Conservation (phyloP, 37 sponge, comb jelly and placozoan genomes). For the Haliclona indistincta region DNA sequence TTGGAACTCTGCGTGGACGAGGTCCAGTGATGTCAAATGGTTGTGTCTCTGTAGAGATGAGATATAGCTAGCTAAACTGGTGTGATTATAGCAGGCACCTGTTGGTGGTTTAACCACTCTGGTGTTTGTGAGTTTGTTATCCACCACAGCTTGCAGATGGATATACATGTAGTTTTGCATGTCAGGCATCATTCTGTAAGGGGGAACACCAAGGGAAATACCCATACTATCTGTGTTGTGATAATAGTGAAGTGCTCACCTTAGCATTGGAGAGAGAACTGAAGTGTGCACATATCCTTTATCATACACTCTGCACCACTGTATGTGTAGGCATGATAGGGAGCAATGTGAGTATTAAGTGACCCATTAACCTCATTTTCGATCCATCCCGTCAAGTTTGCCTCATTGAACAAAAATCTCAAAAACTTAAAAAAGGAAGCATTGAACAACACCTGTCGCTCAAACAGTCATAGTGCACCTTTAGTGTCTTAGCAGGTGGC, state of each 20-base stretch:
- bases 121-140: slow-evolving; percentile 22
- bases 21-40: slow-evolving; percentile 92
- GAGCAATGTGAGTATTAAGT: neutral
- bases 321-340: neutral
- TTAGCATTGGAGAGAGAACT: slow-evolving; percentile 43
- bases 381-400: slow-evolving; percentile 74
- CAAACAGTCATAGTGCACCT: slow-evolving; percentile 28
- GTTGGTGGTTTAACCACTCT: slow-evolving; percentile 16
- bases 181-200: slow-evolving; percentile 23
- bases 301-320: slow-evolving; percentile 79
- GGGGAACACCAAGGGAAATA: neutral
- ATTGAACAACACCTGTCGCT: neutral
- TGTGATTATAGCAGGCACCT: slow-evolving; percentile 27
- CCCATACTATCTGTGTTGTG: neutral
- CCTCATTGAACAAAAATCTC: slow-evolving; percentile 56
- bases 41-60: slow-evolving; percentile 34
- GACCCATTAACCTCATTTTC: slow-evolving; percentile 60
- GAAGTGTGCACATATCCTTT: slow-evolving; percentile 43
- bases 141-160: slow-evolving; percentile 55
- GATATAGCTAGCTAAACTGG: neutral
- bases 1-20: slow-evolving; percentile 70
- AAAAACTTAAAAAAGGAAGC: slow-evolving; percentile 56
- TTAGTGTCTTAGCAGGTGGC: slow-evolving; percentile 75
- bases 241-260: slow-evolving; percentile 14
- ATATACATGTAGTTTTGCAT: slow-evolving; percentile 45